phyloP scores from a whole-genome alignment of 2,113 vertebrate species.

The Aegypius monachus region DNA sequence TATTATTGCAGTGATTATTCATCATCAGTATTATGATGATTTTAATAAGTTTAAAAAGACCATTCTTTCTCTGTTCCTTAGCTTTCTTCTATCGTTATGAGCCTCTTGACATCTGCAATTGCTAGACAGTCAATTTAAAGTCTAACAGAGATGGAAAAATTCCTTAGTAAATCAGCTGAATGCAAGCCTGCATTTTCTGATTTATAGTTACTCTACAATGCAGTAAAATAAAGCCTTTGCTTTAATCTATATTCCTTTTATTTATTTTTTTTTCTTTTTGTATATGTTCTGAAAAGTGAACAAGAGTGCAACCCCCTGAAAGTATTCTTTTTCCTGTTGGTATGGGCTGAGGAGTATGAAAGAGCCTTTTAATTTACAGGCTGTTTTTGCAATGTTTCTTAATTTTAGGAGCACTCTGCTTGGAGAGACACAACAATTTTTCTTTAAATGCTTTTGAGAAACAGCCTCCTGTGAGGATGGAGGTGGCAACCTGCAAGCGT shows the following conservation, averaged over 20 bases:
- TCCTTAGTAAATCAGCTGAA: background rate
- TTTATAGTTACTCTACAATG: background rate
- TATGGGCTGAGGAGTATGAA: background rate
- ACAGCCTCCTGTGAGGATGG: background rate
- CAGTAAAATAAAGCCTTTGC: background rate
- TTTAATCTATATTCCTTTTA: background rate
- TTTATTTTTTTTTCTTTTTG: background rate
- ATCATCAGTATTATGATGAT: background rate
- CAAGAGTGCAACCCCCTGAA: background rate
- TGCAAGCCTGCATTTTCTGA: background rate
- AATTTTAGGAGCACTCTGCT: accelerated
- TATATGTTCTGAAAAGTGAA: background rate
- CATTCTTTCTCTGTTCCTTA: background rate
- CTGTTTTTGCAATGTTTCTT: background rate
- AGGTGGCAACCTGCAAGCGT: background rate
- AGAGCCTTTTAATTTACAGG: background rate
- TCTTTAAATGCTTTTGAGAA: background rate
- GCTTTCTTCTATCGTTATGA: background rate
- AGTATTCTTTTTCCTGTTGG: background rate
- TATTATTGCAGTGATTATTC: background rate
- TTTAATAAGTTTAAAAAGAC: constrained; percentile 12
- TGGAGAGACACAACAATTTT: background rate
- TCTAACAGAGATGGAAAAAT: background rate
- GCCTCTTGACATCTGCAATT: background rate
- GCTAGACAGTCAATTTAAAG: background rate